Percentiles rank a stretch among this genome's conserved stretches.
phyloP scores from a whole-genome alignment of 1,140 invertebrate species.

The Ephestia elutella region DNA sequence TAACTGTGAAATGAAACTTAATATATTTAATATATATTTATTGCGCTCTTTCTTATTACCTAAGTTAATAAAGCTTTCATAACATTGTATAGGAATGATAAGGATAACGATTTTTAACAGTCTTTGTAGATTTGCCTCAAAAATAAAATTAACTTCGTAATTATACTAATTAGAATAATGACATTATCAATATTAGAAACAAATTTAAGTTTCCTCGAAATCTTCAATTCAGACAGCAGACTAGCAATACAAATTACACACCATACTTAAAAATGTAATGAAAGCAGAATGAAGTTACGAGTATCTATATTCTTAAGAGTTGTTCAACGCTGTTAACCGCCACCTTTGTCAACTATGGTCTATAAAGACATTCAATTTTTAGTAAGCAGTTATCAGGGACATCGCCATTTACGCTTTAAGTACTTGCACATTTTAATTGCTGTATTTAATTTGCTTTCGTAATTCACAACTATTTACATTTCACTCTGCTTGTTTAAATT shows the following conservation, averaged over 20 bases:
- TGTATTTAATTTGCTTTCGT: too few relatives aligned
- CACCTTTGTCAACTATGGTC: too few relatives aligned
- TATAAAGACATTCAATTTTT: too few relatives aligned
- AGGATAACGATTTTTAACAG: neutral
- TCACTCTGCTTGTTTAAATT: too few relatives aligned
- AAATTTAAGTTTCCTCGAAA: neutral
- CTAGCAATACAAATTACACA: too few relatives aligned
- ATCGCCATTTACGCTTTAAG: neutral
- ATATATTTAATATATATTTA: slow-evolving; percentile 1
- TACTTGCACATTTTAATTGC: too few relatives aligned
- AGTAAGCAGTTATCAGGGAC: neutral
- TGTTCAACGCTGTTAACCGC: too few relatives aligned
- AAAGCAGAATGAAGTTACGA: too few relatives aligned
- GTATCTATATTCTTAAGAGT: too few relatives aligned
- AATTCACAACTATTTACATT: too few relatives aligned
- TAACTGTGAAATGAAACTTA: neutral
- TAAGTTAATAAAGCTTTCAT: neutral
- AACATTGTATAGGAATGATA: slow-evolving; percentile 2
- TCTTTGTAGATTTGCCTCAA: neutral
- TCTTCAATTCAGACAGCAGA: neutral
- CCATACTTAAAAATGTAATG: too few relatives aligned
- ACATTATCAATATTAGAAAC: too few relatives aligned
- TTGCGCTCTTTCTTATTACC: slow-evolving; percentile 2
- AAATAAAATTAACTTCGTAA: neutral
- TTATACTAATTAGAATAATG: neutral